Conservation (phyloP, 1,140 invertebrate genomes). For the Apis dorsata region DNA sequence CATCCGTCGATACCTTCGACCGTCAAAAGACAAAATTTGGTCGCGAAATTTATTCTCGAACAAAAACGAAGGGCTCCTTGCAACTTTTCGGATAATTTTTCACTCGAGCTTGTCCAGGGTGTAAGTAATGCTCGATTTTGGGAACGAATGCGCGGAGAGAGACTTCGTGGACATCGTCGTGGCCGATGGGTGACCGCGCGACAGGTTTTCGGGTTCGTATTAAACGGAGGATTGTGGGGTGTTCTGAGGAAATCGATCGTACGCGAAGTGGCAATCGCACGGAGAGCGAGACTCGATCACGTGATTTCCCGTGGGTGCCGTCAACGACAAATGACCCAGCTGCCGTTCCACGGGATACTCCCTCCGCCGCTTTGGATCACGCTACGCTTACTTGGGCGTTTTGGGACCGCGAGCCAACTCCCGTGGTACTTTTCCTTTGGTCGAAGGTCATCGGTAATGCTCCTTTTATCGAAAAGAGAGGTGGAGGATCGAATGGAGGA, state of each 20-base stretch:
- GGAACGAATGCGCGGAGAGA: background rate
- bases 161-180: constrained; percentile 26
- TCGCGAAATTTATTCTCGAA: background rate
- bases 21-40: background rate
- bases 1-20: background rate
- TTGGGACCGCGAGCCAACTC: constrained; percentile 32
- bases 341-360: constrained; percentile 50
- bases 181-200: constrained; percentile 39
- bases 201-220: constrained; percentile 54
- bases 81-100: background rate
- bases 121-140: background rate
- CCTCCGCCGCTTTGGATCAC: constrained; percentile 62
- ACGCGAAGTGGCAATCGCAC: constrained; percentile 76
- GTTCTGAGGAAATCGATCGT: constrained; percentile 70
- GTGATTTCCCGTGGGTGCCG: constrained; percentile 78
- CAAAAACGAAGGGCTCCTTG: background rate
- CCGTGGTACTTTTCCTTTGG: constrained; percentile 51
- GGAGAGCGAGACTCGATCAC: constrained; percentile 76
- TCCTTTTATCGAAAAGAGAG: constrained; percentile 17
- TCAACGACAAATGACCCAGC: constrained; percentile 75
- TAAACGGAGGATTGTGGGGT: constrained; percentile 70
- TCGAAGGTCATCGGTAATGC: constrained; percentile 31
- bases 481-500: too few relatives aligned
- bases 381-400: constrained; percentile 60
- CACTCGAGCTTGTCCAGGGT: background rate